Conservation (phyloP, 2,113 vertebrate species). For the Gallinago paraguaiae region DNA sequence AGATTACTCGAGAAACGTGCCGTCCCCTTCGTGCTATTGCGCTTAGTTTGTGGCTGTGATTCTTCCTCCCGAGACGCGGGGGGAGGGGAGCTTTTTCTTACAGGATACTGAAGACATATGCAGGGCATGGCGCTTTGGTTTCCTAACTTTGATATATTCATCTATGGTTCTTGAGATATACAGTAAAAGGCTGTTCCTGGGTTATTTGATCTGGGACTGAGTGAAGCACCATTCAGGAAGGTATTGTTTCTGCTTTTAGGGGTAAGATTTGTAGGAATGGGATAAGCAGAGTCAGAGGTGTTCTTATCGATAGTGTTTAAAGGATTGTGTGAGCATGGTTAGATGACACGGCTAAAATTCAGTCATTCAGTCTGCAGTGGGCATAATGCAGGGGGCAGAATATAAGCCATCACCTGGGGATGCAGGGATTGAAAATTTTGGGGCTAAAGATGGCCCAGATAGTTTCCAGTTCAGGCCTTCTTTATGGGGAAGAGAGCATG, state of each 20-base stretch:
- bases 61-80: background rate
- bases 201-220: background rate
- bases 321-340: background rate
- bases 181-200: background rate
- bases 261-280: background rate
- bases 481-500: accelerated
- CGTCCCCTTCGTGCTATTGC: background rate
- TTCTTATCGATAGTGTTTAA: background rate
- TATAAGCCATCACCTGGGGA: background rate
- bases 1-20: background rate
- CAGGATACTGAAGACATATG: background rate
- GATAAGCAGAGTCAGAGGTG: background rate
- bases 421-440: background rate
- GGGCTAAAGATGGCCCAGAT: background rate
- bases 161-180: background rate
- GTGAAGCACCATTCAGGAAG: background rate
- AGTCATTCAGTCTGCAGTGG: background rate
- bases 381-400: background rate
- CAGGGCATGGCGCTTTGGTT: background rate
- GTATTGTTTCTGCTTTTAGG: background rate
- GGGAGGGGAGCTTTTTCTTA: background rate
- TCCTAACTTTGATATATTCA: background rate
- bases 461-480: background rate
- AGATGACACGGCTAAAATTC: constrained; percentile 41
- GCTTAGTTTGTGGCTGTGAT: background rate